Base-by-base conservation (phyloP, 2,888 invertebrate genomes). In the Lacanobia wlatinum region DNA sequence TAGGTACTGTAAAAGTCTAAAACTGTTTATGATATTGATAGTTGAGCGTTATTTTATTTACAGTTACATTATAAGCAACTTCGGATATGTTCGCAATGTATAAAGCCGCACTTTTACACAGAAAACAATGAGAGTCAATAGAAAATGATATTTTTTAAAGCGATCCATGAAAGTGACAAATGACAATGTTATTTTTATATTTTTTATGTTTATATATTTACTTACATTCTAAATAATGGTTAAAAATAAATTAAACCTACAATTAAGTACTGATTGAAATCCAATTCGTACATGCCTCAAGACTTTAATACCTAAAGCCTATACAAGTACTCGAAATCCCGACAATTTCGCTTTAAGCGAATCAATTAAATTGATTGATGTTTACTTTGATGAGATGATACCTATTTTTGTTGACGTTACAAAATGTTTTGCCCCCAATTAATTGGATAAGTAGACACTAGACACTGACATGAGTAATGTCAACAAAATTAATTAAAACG, bases 231-330 rank as follows among this genome's bases (percentile, higher is more conserved):
- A 94, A 89, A 87, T 92, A 91, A 92, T 93, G 91, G 91, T 93
- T 92, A 92, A 90, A 87, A 92, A 92, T 93, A 92, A 93, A 93
- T 94, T 92, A 94, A 89, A 90, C 79, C 89, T 93, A 94, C 84
- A 89, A 87, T 87, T 90, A 92, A 89, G 89, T 92, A 92, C 89
- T 87, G 92, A 90, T 90, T 90, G 85, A 87, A 87, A 89, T 84
- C 80, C 84, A 87, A 88, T 91, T 86, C 81, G 96, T 94, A 96
- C 96, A 94, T 96, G 94, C 94, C 88, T 89, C 89, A 90, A 94
- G 96, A 95, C 96, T 96, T 96, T 96, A 95, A 91, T 89, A 89
- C 89, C 91, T 95, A 96, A 96, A 96, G 96, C 89, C 96, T 91
- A 92, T 91, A 95, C 96, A 95, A 95, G 95, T 96, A 96, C 96